Base-by-base conservation (phyloP, 2,888 invertebrate genomes). In the Danaus chrysippus region DNA sequence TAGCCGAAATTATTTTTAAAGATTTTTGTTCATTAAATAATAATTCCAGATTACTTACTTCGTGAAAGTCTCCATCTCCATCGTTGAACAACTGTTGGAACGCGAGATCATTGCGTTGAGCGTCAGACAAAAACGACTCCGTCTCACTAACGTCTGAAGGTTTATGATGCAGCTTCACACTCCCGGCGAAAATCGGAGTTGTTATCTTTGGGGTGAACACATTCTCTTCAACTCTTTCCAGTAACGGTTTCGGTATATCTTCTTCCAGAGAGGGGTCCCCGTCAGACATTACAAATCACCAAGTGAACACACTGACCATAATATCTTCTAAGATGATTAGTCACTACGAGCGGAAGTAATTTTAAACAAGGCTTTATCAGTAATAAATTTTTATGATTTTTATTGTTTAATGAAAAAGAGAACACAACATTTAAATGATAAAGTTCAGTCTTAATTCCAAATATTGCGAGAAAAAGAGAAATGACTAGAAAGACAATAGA, bases 241-340 rank as follows among this genome's bases (percentile, higher is more conserved):
- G 73, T 67, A 91, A 76, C 64, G 89, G 86, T 71, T 83, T 83
- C 19, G 91, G 91, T 61, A 87, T 76, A 70, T 88, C 89, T 76
- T 91, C 91, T 77, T 91, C 91, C 55, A 91, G 82, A 62, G 91
- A 91, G 73, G 91, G 91, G 70, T 88, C 87, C 54, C 91, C 91
- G 86, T 91, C 91, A 75, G 91, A 91, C 91, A 91, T 91, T 76
- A 87, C 89, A 85, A 66, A 66, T 13, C 60, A 62, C 56, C 42
- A 62, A 54, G 56, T 56, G 34, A 54, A 56, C 54, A 42, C 23
- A 59, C 43, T 59, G 54, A 54, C 62, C 58, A 59, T 44, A 46
- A 53, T 46, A 56, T 10, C 54, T 54, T 59, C 49, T 59, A 46
- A 58, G 42, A 65, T 64, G 63, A 71, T 72, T 70, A 72, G 71